Evolutionary conservation across 1,140 invertebrate species (phyloP), one percentile per base, ranked within the genome.

Genomic region (Calycopis cecrops): DNA sequence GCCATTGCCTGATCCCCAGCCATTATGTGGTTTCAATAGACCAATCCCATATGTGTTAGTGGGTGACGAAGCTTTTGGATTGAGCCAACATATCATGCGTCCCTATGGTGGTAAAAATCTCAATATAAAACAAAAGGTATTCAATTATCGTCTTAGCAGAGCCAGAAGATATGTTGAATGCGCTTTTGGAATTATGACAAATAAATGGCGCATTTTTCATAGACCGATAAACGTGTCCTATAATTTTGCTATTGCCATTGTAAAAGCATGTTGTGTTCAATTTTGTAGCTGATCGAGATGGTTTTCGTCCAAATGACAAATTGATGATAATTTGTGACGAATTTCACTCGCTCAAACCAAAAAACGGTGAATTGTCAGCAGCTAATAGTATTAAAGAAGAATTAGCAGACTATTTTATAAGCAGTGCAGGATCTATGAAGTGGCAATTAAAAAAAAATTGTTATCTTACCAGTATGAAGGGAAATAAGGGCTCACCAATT

Each of bases 61-160:
- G 37, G 89, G 77, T 28, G 88, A 90, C 73, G 85, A 89, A 59
- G 84, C 83, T 52, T 90, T 89, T 73, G 72, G 74, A 18, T 57
- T 90, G 54, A 67, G 55, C 35, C 55, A 65, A 8, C 75, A 82
- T 58, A 40, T 89, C 62, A 75, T 89, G 73, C 79, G 78, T 47
- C 88, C 86, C 60, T 90, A 81, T 60, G 63, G 76, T 35, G 59
- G 63, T 64, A 10, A 51, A 55, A 54, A 62, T 62, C 42, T 86
- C n/a, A 65, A 64, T 55, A 28, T 69, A 21, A 59, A 73, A 52
- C 57, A 80, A 57, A 68, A 63, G 42, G 67, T 85, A 55, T 88
- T 78, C 56, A 88, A 90, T 66, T 88, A 87, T 67, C 57, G 87
- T 53, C 62, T 88, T 40, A 65, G 59, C 52, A 63, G 73, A 62